These are phyloP conservation scores for Cataglyphis albicans DNA, from an alignment of 2,888 invertebrate genomes.

Conservation along the genomic window DNA sequence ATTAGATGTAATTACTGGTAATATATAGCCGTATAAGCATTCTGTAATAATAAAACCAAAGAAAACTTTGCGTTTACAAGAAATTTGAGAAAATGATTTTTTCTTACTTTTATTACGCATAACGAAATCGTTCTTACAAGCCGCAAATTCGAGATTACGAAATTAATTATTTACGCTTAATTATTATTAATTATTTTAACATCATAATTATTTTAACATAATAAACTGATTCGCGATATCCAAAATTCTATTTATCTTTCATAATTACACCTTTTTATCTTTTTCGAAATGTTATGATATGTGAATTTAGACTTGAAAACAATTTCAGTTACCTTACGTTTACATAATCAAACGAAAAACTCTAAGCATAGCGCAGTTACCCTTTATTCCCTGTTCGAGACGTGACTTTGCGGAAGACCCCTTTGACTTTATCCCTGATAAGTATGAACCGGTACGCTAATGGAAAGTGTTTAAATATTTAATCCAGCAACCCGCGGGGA, in stretches of 20 bases:
- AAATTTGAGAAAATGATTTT: background rate
- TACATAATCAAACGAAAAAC: conserved; percentile 25
- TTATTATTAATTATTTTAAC: background rate
- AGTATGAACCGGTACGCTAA: conserved; percentile 83
- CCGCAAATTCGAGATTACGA: background rate
- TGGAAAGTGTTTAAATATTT: conserved; percentile 84
- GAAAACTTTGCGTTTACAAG: background rate
- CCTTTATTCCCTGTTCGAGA: conserved; percentile 66
- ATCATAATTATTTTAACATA: no score
- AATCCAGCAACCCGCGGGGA: conserved; percentile 72
- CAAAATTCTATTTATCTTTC: background rate
- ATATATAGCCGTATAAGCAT: background rate
- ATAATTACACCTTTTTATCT: background rate
- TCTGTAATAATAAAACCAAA: background rate
- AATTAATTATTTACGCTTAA: background rate
- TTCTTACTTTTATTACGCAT: background rate
- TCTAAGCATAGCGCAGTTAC: conserved; percentile 43
- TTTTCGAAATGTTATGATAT: background rate
- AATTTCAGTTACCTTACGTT: background rate
- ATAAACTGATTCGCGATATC: background rate
- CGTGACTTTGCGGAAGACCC: conserved; percentile 76
- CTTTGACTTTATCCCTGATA: conserved; percentile 83
- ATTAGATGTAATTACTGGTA: conserved; percentile 16
- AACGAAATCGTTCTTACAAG: background rate
- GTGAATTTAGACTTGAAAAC: background rate